Conservation (phyloP, 2,113 vertebrate species). For the Orthochromis malagaraziensis region DNA sequence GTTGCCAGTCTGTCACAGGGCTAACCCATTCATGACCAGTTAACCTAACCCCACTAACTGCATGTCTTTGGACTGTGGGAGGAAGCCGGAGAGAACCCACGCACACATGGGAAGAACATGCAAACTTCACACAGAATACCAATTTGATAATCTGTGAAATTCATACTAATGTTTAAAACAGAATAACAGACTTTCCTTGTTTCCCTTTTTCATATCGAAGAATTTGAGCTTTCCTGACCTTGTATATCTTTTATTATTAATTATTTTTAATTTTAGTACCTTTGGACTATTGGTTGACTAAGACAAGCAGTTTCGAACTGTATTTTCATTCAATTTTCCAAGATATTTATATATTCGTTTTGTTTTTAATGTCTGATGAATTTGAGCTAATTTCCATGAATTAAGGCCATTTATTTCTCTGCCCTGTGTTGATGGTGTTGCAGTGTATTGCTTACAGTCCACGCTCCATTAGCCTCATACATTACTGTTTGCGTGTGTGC, state of each 20-base stretch:
- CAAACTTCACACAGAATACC: background rate
- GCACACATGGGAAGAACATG: background rate
- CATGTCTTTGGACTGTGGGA: background rate
- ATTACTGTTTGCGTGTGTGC: slow-evolving; percentile 13
- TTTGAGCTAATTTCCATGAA: background rate
- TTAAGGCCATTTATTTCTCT: background rate
- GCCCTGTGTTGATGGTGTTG: background rate
- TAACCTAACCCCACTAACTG: background rate
- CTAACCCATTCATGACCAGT: background rate
- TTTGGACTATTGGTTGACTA: background rate
- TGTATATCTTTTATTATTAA: background rate
- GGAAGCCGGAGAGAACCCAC: background rate
- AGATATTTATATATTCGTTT: background rate
- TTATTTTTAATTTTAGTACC: background rate
- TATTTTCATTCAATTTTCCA: background rate
- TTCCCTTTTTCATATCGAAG: accelerated
- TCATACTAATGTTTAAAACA: background rate
- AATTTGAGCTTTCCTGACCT: background rate
- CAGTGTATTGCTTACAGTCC: background rate
- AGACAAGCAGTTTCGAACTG: accelerated
- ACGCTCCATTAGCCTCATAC: background rate
- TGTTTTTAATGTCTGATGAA: background rate
- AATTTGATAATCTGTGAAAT: background rate
- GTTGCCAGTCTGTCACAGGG: background rate
- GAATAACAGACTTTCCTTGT: accelerated